Percentiles rank a stretch among this genome's conserved stretches.
Evolutionary conservation across 2,888 invertebrate species (phyloP).

Genomic region (Chorisops tibialis): DNA sequence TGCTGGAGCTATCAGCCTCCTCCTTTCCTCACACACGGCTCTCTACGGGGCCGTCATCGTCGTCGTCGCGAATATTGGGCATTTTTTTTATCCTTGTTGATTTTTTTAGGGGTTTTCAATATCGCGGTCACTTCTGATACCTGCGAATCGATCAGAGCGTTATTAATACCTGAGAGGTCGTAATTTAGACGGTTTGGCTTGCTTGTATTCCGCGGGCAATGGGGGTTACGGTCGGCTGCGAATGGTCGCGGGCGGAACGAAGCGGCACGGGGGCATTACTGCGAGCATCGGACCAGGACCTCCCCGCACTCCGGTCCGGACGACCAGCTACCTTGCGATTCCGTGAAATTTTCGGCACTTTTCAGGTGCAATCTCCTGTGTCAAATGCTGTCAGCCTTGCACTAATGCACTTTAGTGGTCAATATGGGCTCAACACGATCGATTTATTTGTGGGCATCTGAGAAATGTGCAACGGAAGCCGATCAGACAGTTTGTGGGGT

Average conservation of each 20-base stretch:
- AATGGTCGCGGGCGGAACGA: background rate
- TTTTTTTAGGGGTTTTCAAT: slow-evolving; percentile 9
- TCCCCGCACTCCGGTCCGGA: background rate
- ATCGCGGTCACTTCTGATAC: slow-evolving; percentile 15
- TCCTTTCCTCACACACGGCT: background rate
- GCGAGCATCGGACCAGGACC: background rate
- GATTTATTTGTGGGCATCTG: background rate
- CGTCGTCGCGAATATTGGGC: background rate
- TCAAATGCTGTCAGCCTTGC: slow-evolving; percentile 30
- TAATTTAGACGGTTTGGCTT: slow-evolving; percentile 29
- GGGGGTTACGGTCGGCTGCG: background rate
- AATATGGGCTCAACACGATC: background rate
- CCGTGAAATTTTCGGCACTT: slow-evolving; percentile 28
- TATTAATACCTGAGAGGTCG: slow-evolving; percentile 29
- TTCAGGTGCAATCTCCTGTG: slow-evolving; percentile 31
- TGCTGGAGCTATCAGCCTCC: background rate
- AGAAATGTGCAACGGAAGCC: slow-evolving; percentile 2
- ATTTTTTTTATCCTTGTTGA: slow-evolving; percentile 16
- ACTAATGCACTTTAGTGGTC: slow-evolving; percentile 10
- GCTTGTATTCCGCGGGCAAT: slow-evolving; percentile 1
- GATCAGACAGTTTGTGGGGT: no score
- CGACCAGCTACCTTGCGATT: slow-evolving; percentile 5
- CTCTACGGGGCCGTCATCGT: background rate
- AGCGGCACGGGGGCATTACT: background rate
- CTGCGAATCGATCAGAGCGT: slow-evolving; percentile 25